phyloP scores from a whole-genome alignment of 2,888 invertebrate species.

The Amphipoea oculea region DNA sequence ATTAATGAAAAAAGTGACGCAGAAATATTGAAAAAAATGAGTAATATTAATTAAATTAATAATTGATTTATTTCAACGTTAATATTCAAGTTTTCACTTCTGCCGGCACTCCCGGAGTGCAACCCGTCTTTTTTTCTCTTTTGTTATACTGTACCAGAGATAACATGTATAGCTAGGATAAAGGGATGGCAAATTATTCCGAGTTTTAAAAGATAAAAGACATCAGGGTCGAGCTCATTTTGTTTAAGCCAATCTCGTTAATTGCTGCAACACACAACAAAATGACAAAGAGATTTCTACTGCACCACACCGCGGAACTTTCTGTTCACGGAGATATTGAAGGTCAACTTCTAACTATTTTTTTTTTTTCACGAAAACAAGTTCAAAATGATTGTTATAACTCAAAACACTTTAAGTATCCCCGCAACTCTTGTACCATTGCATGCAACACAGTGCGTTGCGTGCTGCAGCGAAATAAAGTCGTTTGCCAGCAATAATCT shows the following conservation, averaged over 20 bases:
- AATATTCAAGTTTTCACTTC: too few species aligned
- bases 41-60: too few species aligned
- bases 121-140: conserved; percentile 20
- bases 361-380: too few species aligned
- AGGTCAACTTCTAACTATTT: background rate
- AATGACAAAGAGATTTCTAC: conserved; percentile 11
- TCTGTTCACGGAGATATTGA: background rate
- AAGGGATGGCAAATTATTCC: conserved; percentile 36
- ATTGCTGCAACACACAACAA: conserved; percentile 19
- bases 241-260: conserved; percentile 24
- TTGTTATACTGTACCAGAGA: conserved; percentile 17
- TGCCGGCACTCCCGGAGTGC: too few species aligned
- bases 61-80: too few species aligned
- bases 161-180: conserved; percentile 27
- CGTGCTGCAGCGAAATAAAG: background rate
- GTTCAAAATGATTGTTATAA: background rate
- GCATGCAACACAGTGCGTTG: background rate
- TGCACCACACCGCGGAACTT: background rate
- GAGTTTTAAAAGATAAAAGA: conserved; percentile 42
- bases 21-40: too few species aligned
- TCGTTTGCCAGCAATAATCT: background rate
- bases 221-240: conserved; percentile 14
- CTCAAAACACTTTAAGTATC: background rate
- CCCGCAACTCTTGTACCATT: background rate
- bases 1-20: too few species aligned